phyloP scores from a whole-genome alignment of 2,113 vertebrate species.

The Labeo catla region DNA sequence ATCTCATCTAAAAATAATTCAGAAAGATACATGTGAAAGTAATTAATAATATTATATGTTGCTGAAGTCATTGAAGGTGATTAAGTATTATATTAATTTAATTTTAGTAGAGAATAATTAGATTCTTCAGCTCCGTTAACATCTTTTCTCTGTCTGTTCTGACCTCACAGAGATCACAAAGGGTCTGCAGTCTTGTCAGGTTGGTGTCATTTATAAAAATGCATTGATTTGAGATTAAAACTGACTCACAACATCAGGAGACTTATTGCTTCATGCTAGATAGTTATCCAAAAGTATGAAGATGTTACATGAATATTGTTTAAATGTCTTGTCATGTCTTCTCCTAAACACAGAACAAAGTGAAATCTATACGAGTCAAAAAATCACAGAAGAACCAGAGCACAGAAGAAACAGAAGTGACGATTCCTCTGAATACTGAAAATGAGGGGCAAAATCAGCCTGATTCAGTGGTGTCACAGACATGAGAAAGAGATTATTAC shows the following conservation, averaged over 20 bases:
- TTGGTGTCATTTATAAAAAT: not conserved
- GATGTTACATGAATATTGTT: not conserved
- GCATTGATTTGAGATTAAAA: not conserved
- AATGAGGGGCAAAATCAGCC: not conserved
- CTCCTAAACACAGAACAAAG: not conserved
- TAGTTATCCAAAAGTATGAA: not conserved
- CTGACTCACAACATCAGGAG: too few relatives aligned
- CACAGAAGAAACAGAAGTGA: not conserved
- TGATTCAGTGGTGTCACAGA: not conserved
- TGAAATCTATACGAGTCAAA: not conserved
- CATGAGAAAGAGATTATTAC: not conserved
- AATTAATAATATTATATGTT: too few relatives aligned
- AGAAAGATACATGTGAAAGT: too few relatives aligned
- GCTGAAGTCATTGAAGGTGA: too few relatives aligned
- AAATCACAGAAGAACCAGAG: not conserved
- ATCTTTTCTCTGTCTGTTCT: not conserved
- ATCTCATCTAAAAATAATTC: too few relatives aligned
- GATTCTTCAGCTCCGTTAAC: too few relatives aligned
- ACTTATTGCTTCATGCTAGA: not conserved
- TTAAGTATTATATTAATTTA: too few relatives aligned
- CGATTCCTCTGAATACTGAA: not conserved
- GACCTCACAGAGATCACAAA: not conserved
- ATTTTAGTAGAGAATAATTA: too few relatives aligned
- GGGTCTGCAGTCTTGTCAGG: not conserved
- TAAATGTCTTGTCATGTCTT: too few relatives aligned